phyloP scores from a whole-genome alignment of 2,888 invertebrate genomes.

The Aproaerema taeniolella region DNA sequence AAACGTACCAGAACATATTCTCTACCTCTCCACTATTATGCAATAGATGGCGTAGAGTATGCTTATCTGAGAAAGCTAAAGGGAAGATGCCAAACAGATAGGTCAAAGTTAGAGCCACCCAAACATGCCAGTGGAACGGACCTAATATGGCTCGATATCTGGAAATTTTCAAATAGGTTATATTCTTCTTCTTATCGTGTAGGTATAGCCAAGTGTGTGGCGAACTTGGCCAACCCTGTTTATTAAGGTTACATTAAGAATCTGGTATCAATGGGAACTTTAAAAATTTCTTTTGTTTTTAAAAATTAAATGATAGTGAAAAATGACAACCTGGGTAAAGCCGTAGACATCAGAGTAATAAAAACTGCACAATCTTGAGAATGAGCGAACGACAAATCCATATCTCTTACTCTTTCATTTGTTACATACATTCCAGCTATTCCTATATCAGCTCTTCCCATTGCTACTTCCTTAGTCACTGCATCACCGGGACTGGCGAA shows the following conservation, averaged over 20 bases:
- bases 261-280: no score
- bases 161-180: no score
- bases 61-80: slow-evolving; percentile 84
- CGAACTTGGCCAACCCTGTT: no score
- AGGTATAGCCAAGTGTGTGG: no score
- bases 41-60: slow-evolving; percentile 80
- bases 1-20: slow-evolving; percentile 93
- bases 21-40: slow-evolving; percentile 84
- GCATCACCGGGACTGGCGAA: slow-evolving; percentile 76
- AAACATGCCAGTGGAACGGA: slow-evolving; percentile 89
- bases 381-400: slow-evolving; percentile 81
- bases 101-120: slow-evolving; percentile 83
- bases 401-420: slow-evolving; percentile 56
- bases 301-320: no score
- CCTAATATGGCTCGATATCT: slow-evolving; percentile 90
- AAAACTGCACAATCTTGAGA: slow-evolving; percentile 87
- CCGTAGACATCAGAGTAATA: slow-evolving; percentile 86
- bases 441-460: slow-evolving; percentile 80
- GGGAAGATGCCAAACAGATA: slow-evolving; percentile 87
- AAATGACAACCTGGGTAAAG: slow-evolving; percentile 87
- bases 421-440: slow-evolving; percentile 85
- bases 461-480: slow-evolving; percentile 73
- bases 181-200: no score
- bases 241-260: no score
- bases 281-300: no score